Conservation (phyloP, 2,888 invertebrate genomes). For the Tyria jacobaeae region DNA sequence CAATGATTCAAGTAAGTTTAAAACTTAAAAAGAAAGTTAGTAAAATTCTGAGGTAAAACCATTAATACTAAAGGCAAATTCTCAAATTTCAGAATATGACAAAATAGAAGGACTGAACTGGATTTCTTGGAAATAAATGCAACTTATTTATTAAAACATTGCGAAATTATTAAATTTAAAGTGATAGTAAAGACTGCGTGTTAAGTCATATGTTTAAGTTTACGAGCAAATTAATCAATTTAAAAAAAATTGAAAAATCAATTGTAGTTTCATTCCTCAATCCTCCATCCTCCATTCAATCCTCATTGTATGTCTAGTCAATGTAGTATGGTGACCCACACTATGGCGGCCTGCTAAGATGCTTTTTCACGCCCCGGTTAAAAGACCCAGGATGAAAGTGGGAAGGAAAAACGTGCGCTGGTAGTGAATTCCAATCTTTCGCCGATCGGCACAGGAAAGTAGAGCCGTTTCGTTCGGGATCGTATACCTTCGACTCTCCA, state of each 20-base stretch:
- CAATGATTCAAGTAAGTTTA: slow-evolving; percentile 67
- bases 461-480: too few relatives aligned
- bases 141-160: slow-evolving; percentile 13
- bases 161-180: slow-evolving; percentile 62
- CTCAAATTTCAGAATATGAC: slow-evolving; percentile 69
- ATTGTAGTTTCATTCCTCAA: neutral
- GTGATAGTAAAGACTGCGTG: slow-evolving; percentile 65
- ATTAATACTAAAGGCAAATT: neutral
- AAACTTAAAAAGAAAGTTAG: neutral
- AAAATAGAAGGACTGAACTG: slow-evolving; percentile 82
- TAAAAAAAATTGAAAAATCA: slow-evolving; percentile 14
- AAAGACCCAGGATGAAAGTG: too few relatives aligned
- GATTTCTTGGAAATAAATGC: slow-evolving; percentile 76
- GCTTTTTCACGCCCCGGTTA: too few relatives aligned
- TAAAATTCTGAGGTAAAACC: neutral
- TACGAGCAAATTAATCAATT: slow-evolving; percentile 9
- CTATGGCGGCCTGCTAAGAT: too few relatives aligned
- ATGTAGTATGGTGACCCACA: too few relatives aligned
- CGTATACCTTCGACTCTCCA: too few relatives aligned
- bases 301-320: neutral
- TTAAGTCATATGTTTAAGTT: slow-evolving; percentile 59
- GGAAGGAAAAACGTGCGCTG: too few relatives aligned
- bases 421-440: too few relatives aligned
- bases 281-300: neutral
- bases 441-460: too few relatives aligned